Base-by-base conservation (phyloP, 2,113 vertebrate species). In the Phaethon lepturus region DNA sequence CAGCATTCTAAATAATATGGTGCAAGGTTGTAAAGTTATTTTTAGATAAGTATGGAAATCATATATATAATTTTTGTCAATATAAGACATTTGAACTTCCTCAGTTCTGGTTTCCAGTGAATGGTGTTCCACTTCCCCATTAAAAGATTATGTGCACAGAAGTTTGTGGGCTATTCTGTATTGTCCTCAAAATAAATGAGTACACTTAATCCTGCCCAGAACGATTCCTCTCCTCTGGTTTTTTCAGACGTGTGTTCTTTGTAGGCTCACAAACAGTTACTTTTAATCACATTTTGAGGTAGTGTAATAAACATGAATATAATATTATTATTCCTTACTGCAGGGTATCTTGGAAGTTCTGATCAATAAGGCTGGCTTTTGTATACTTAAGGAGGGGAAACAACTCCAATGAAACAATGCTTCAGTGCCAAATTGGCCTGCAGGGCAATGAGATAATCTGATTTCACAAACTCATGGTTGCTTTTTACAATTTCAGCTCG, bases 401-500 rank as follows among this genome's bases (percentile, higher is more conserved):
- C 66, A 79, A 93, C 66, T 92, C 81, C 74, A 76, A 85, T 87
- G 86, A 69, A 94, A 52, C 76, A 86, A 97, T 84, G 56, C 53
- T 42, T 97, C 87, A 80, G 87, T 93, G 93, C 91, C 94, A 86
- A 66, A 91, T 47, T 71, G 74, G 84, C 94, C 97, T 87, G 67
- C 80, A 71, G 94, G 94, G 79, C 95, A 90, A 17, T 10, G 40
- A 14, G 84, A 59, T 96, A 96, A 97, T 97, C 63, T 83, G 71
- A 97, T 97, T 97, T 94, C 84, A 74, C 74, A 90, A 93, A 25
- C 67, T 90, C 66, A 58, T 91, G 79, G 94, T 95, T 96, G 89
- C 87, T 97, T 97, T 97, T 90, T 93, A 56, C 95, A 96, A 90
- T 97, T 93, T 95, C 75, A 67, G 71, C 38, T 96, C 1, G 0